Evolutionary conservation across 1,140 invertebrate genomes (phyloP), one percentile per base, ranked within the genome.

Genomic region (Coboldia fuscipes): DNA sequence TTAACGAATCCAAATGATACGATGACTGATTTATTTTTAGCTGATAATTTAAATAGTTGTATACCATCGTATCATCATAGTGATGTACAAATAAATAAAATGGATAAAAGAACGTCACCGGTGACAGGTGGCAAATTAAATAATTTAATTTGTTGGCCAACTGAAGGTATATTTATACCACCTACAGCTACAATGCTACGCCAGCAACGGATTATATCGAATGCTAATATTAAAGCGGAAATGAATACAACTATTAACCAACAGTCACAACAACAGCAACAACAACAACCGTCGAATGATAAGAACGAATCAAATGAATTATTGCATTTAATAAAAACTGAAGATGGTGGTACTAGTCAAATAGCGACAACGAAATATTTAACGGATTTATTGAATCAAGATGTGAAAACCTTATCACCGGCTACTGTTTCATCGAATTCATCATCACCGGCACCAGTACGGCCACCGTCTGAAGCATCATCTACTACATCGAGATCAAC

Each of bases 151-250:
- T 75, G 74, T 40, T 77, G 73, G 72, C 72, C 72, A 0, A 68
- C 68, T 37, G 65, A 70, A 0, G 69, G 70, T 0, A 61, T 75
- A 0, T 71, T 78, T 35, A 66, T 79, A 31, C 72, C 79, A 41
- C 75, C 77, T 0, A 60, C 78, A 46, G 70, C 72, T n/a, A n/a
- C n/a, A n/a, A n/a, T n/a, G n/a, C n/a, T n/a, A n/a, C n/a, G n/a
- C n/a, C n/a, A n/a, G n/a, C n/a, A 6, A 13, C 14, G 13, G 14
- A 29, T 12, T 8, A 6, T 6, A 29, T 12, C 33, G 7, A 34
- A 17, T 17, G 20, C 33, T 12, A n/a, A n/a, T n/a, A n/a, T n/a
- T n/a, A n/a, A n/a, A n/a, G n/a, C n/a, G n/a, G n/a, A n/a, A n/a
- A n/a, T n/a, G n/a, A n/a, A n/a, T n/a, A n/a, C n/a, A n/a, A n/a